These are phyloP conservation scores for Dolichomitus sp. DNA, from an alignment of 2,888 invertebrate genomes.

Conservation along the genomic window DNA sequence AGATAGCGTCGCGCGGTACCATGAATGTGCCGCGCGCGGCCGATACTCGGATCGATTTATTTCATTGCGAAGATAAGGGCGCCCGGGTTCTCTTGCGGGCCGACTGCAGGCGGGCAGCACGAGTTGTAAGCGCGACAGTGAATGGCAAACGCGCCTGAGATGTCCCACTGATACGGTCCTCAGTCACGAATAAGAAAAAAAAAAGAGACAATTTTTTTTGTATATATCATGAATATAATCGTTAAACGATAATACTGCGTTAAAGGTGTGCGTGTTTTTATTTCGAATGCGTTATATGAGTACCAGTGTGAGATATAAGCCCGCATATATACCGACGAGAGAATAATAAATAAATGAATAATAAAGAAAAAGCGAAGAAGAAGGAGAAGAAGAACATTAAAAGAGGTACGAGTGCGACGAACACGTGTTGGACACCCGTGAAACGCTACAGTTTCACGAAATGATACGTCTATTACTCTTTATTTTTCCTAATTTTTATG, in stretches of 20 bases:
- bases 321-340: conserved; percentile 66
- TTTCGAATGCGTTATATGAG: conserved; percentile 83
- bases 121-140: conserved; percentile 25
- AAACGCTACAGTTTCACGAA: conserved; percentile 48
- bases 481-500: conserved; percentile 65
- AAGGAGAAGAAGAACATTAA: conserved; percentile 50
- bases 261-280: conserved; percentile 84
- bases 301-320: conserved; percentile 73
- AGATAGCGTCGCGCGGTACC: conserved; percentile 34
- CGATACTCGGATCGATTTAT: conserved; percentile 36
- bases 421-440: conserved; percentile 55
- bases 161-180: conserved; percentile 41
- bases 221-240: conserved; percentile 81
- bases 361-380: conserved; percentile 25
- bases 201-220: conserved; percentile 75
- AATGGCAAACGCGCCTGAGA: conserved; percentile 22
- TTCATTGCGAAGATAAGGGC: conserved; percentile 30
- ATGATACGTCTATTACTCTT: conserved; percentile 66
- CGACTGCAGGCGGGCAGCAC: conserved; percentile 10
- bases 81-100: conserved; percentile 34
- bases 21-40: conserved; percentile 45
- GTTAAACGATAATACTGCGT: conserved; percentile 81
- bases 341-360: conserved; percentile 26
- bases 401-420: conserved; percentile 68
- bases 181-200: conserved; percentile 32